Conservation (phyloP, 2,113 vertebrate genomes). For the Maccullochella peelii region DNA sequence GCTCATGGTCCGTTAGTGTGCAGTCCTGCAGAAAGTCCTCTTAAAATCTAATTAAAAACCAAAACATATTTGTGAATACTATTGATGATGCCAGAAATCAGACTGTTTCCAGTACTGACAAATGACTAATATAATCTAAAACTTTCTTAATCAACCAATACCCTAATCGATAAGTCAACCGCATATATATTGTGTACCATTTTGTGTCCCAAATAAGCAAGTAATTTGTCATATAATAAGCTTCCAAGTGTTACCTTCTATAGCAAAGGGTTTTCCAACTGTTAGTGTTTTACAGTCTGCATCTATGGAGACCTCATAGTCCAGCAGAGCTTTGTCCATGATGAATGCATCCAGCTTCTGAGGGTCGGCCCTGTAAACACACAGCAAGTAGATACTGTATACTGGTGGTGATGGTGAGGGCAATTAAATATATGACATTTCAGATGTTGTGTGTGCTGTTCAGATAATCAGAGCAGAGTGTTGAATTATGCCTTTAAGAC, state of each 20-base stretch:
- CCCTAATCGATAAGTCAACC: not conserved
- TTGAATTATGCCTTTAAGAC: not conserved
- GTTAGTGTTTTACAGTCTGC: slow-evolving; percentile 97
- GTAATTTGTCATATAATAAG: not conserved
- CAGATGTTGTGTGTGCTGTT: not conserved
- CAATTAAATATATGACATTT: not conserved
- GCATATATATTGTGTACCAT: not conserved
- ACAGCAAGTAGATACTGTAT: slow-evolving; percentile 11
- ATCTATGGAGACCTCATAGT: slow-evolving; percentile 98
- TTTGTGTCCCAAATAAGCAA: not conserved
- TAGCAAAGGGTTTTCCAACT: slow-evolving; percentile 98
- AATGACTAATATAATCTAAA: not conserved
- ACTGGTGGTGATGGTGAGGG: not conserved
- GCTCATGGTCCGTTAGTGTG: slow-evolving; percentile 15
- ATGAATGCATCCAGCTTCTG: slow-evolving; percentile 98
- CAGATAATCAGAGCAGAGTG: not conserved
- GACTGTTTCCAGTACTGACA: not conserved
- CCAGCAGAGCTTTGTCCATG: slow-evolving; percentile 99
- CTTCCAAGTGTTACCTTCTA: slow-evolving; percentile 88
- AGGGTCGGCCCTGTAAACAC: slow-evolving; percentile 89
- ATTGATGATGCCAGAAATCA: not conserved
- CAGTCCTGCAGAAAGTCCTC: not conserved
- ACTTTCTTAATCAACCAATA: slow-evolving; percentile 1
- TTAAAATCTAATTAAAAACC: slow-evolving; percentile 1
- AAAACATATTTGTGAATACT: not conserved